Base-by-base conservation (phyloP, 2,113 vertebrate genomes). In the Buteo buteo region DNA sequence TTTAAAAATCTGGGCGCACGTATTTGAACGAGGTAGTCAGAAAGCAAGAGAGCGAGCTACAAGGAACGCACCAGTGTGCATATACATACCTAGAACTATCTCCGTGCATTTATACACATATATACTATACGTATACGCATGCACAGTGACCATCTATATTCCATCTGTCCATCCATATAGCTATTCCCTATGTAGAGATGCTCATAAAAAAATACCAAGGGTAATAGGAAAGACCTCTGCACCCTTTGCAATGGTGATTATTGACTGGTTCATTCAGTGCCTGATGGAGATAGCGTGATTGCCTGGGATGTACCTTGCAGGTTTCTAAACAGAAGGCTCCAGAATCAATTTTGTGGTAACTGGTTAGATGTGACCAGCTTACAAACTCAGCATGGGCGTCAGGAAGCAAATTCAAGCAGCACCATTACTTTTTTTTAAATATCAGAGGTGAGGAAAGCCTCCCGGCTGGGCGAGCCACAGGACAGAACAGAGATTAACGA, bases 331-430 rank as follows among this genome's bases (percentile, higher is more conserved):
- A 21, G 71, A 96, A 97, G 73, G 73, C 91, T 96, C 90, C 90
- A 76, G 85, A 94, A 86, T 96, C 95, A 91, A 86, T 96, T 92
- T 38, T 85, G 92, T 80, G 73, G 92, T 79, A 92, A 94, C 88
- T 50, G 88, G 72, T 55, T 92, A 74, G 80, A 92, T 96, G 88
- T 93, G 95, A 97, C 83, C 8, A 1, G 94, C 77, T 92, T 96
- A 93, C 90, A 95, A 92, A 95, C 77, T 84, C 90, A 74, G 82
- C 42, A n/a, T 18, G 40, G 91, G 62, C 20, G 4, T 76, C 71
- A 77, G 82, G 42, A 93, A 95, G 64, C 66, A 79, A 89, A 93
- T 40, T 45, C 71, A 61, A 90, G 87, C 25, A 66, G 71, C 19
- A 14, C 62, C 58, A 36, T 74, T 49, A 84, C 54, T n/a, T 45